Percentiles rank a stretch among this genome's conserved stretches.
phyloP scores from a whole-genome alignment of 2,113 vertebrate genomes.

The Myanophis thanlyinensis region DNA sequence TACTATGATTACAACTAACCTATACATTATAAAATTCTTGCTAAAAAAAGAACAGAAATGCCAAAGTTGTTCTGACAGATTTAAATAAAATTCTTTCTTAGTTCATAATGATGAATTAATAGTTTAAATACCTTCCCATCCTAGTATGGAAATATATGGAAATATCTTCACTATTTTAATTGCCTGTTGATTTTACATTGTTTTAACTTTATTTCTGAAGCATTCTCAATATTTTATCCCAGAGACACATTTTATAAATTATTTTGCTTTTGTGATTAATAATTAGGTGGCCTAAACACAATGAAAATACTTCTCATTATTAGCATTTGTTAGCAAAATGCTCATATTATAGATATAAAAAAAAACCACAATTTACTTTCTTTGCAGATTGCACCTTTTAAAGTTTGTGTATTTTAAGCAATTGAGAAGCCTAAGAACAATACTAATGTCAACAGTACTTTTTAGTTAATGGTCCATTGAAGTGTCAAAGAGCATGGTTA shows the following conservation, averaged over 20 bases:
- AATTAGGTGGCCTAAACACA: conserved; percentile 29
- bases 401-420: conserved; percentile 59
- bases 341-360: not conserved
- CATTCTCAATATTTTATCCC: conserved; percentile 45
- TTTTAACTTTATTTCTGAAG: conserved; percentile 2
- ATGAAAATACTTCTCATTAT: conserved; percentile 59
- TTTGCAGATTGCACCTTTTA: not conserved
- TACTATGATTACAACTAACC: conserved; percentile 1
- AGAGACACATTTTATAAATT: conserved; percentile 56
- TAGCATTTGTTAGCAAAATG: conserved; percentile 33
- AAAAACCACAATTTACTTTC: not conserved
- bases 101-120: conserved; percentile 17
- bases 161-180: not conserved
- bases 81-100: conserved; percentile 9
- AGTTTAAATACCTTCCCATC: not conserved
- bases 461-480: conserved; percentile 66
- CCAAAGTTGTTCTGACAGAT: not conserved
- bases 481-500: conserved; percentile 70
- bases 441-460: conserved; percentile 66
- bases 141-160: conserved; percentile 26
- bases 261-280: conserved; percentile 57
- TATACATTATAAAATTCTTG: conserved; percentile 30
- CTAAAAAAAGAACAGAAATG: conserved; percentile 28
- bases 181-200: conserved; percentile 27
- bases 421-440: conserved; percentile 61